A percentile compares a stretch with the other conserved stretches of the same genome.
Evolutionary conservation across 1,140 invertebrate species (phyloP).

Genomic region (Danaus melanippus): DNA sequence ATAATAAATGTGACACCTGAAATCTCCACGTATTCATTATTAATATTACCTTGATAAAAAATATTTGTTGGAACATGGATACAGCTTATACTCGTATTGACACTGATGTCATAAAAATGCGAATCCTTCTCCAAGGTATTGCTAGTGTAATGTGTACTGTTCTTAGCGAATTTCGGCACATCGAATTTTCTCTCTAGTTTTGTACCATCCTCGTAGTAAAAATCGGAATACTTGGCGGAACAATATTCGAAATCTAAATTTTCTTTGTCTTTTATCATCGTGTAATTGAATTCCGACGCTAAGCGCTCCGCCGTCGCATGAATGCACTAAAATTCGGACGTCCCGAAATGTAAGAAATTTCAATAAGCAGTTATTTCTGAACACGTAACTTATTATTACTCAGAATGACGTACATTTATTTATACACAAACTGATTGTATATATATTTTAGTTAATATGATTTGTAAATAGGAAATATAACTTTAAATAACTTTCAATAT

Average conservation of each 20-base stretch:
- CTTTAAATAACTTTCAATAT: no score
- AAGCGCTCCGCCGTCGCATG: slow-evolving; percentile 77
- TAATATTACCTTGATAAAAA: slow-evolving; percentile 81
- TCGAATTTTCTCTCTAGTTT: slow-evolving; percentile 21
- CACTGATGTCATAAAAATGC: slow-evolving; percentile 88
- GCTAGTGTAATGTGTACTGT: slow-evolving; percentile 65
- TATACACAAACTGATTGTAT: no score
- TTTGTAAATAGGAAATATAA: no score
- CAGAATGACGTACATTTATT: no score
- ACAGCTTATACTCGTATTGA: slow-evolving; percentile 88
- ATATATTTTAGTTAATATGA: no score
- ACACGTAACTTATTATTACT: no score
- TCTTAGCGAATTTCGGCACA: slow-evolving; percentile 43
- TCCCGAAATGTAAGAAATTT: no score
- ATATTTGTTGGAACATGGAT: slow-evolving; percentile 96
- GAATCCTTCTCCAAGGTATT: slow-evolving; percentile 79
- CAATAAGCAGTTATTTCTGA: no score
- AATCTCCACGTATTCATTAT: neutral
- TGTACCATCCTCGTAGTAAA: slow-evolving; percentile 39
- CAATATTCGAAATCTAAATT: slow-evolving; percentile 74
- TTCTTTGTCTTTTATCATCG: slow-evolving; percentile 39
- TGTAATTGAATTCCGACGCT: slow-evolving; percentile 75
- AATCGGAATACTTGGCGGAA: slow-evolving; percentile 79
- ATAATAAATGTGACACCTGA: no score
- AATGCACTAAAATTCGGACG: slow-evolving; percentile 74